Evolutionary conservation across 2,888 invertebrate genomes (phyloP).

Genomic region (Pseudococcus jackbeardsleyi): DNA sequence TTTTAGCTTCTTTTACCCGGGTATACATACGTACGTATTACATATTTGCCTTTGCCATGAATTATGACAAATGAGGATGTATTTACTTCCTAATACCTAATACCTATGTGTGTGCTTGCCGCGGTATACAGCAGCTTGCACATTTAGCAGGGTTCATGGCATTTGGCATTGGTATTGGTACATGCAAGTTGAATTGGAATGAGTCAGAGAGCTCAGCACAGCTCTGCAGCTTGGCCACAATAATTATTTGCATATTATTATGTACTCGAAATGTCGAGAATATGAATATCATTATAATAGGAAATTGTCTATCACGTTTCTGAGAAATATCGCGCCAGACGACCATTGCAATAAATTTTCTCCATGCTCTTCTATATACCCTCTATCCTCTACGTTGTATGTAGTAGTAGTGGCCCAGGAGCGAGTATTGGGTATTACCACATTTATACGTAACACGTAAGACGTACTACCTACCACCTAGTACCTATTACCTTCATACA

Average conservation of each 20-base stretch:
- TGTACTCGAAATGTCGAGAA: background rate
- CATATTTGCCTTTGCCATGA: no score
- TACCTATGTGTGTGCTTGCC: no score
- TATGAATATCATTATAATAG: conserved; percentile 28
- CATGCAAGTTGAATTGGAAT: background rate
- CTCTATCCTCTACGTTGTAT: background rate
- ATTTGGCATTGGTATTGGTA: background rate
- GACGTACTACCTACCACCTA: no score
- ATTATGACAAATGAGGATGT: no score
- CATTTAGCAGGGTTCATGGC: background rate
- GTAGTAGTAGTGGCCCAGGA: no score
- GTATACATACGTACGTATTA: no score
- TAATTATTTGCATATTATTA: conserved; percentile 30
- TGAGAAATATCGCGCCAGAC: background rate
- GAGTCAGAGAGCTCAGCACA: background rate
- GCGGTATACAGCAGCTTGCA: no score
- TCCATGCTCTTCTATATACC: background rate
- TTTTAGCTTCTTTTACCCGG: no score
- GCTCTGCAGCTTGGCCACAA: background rate
- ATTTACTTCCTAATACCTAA: no score
- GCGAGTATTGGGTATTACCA: no score
- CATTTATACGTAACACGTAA: no score
- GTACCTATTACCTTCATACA: no score
- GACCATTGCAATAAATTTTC: conserved; percentile 28
- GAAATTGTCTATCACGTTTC: conserved; percentile 39